Percentiles rank a stretch among this genome's conserved stretches.
Conservation (phyloP, 2,888 invertebrate species). For the Erebia aethiops region DNA sequence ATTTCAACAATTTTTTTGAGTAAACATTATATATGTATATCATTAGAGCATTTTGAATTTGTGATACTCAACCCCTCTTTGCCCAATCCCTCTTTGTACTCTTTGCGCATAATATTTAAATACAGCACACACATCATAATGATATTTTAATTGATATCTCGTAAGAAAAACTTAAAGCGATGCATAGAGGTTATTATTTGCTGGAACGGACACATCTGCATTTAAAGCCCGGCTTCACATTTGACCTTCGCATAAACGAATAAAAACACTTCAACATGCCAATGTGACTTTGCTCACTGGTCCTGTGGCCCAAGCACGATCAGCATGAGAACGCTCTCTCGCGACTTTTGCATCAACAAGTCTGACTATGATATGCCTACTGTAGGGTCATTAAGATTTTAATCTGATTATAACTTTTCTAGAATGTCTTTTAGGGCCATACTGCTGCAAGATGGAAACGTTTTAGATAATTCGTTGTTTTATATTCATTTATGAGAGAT, state of each 20-base stretch:
- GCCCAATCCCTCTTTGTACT: too few species aligned
- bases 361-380: too few species aligned
- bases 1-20: too few species aligned
- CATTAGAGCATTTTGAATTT: too few species aligned
- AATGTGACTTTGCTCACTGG: constrained; percentile 42
- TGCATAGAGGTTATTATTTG: background rate
- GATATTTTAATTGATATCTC: too few species aligned
- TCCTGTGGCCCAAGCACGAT: constrained; percentile 6
- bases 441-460: constrained; percentile 9
- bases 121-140: too few species aligned
- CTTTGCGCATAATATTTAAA: too few species aligned
- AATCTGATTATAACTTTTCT: background rate
- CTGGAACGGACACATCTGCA: constrained; percentile 12
- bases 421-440: constrained; percentile 4
- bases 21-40: too few species aligned
- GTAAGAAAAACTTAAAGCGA: too few species aligned
- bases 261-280: constrained; percentile 40
- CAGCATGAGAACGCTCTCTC: too few species aligned
- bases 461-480: background rate
- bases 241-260: constrained; percentile 43
- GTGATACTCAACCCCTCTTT: too few species aligned
- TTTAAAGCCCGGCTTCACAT: constrained; percentile 18
- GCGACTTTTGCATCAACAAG: too few species aligned
- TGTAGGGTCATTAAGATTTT: constrained; percentile 14
- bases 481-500: background rate